Evolutionary conservation across 1,140 invertebrate species (phyloP).

Genomic region (Musca domestica): DNA sequence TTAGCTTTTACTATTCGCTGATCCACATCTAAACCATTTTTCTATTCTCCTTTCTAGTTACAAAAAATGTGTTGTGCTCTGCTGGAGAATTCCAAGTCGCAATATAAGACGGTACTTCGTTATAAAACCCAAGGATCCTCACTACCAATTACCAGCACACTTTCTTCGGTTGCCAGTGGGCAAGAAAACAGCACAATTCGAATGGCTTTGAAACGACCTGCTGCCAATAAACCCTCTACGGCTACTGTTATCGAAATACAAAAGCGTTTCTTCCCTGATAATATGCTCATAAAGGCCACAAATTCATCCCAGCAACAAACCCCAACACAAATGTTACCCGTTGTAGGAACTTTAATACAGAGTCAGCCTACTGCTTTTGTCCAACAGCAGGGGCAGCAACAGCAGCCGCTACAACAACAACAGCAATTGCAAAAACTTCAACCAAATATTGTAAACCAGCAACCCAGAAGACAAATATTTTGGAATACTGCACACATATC

Average conservation of each 20-base stretch:
- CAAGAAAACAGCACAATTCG: constrained; percentile 23
- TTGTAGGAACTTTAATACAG: not conserved
- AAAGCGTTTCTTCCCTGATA: constrained; percentile 7
- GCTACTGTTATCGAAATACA: constrained; percentile 5
- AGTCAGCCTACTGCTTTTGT: not conserved
- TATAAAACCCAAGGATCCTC: constrained; percentile 21
- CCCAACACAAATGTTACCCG: not conserved
- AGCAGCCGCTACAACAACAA: not conserved
- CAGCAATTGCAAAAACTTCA: not conserved
- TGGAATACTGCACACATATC: constrained; percentile 51
- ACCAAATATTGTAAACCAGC: not conserved
- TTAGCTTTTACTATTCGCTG: not conserved
- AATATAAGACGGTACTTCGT: constrained; percentile 46
- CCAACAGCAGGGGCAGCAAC: not conserved
- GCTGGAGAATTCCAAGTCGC: constrained; percentile 49
- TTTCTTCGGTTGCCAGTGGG: constrained; percentile 28
- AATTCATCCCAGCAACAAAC: not conserved
- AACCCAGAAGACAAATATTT: constrained; percentile 43
- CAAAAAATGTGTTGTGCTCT: constrained; percentile 51
- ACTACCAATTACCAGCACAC: not conserved
- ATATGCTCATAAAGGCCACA: constrained; percentile 3
- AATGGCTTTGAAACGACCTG: constrained; percentile 38
- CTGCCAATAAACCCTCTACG: constrained; percentile 1
- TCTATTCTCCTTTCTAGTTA: constrained; percentile 28
- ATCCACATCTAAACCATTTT: not conserved